Conservation (phyloP, 2,888 invertebrate species). For the Incurvaria masculella region DNA sequence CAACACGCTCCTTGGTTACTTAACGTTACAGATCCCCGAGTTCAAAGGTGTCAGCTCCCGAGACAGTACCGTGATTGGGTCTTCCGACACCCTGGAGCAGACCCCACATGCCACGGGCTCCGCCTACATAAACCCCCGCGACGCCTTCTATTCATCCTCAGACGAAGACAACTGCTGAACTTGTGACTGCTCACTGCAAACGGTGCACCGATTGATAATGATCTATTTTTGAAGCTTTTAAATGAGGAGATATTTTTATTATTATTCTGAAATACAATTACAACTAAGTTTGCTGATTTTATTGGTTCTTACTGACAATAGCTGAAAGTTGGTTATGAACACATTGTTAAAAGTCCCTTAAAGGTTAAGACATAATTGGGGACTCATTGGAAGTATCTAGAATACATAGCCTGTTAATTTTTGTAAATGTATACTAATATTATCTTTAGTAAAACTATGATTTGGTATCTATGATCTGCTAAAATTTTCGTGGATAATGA, state of each 20-base stretch:
- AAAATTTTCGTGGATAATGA: too few relatives aligned
- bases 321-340: too few relatives aligned
- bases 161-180: constrained; percentile 27
- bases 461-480: too few relatives aligned
- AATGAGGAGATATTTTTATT: too few relatives aligned
- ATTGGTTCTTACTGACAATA: too few relatives aligned
- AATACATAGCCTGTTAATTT: too few relatives aligned
- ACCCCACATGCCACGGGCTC: constrained; percentile 20
- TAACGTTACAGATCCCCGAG: not conserved
- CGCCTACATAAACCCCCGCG: constrained; percentile 28
- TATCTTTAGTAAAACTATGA: too few relatives aligned
- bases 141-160: constrained; percentile 35
- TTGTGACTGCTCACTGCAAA: not conserved
- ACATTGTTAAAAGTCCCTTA: too few relatives aligned
- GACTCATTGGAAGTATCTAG: too few relatives aligned
- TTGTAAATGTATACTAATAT: too few relatives aligned
- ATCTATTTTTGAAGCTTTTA: not conserved
- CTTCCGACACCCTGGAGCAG: constrained; percentile 39
- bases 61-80: constrained; percentile 35
- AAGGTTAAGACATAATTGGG: too few relatives aligned
- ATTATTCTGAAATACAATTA: not conserved
- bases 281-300: not conserved
- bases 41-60: constrained; percentile 15
- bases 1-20: too few relatives aligned
- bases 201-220: not conserved